Evolutionary conservation across 2,888 invertebrate species (phyloP), one percentile per base, ranked within the genome.

Genomic region (Habroteleia sp.): DNA sequence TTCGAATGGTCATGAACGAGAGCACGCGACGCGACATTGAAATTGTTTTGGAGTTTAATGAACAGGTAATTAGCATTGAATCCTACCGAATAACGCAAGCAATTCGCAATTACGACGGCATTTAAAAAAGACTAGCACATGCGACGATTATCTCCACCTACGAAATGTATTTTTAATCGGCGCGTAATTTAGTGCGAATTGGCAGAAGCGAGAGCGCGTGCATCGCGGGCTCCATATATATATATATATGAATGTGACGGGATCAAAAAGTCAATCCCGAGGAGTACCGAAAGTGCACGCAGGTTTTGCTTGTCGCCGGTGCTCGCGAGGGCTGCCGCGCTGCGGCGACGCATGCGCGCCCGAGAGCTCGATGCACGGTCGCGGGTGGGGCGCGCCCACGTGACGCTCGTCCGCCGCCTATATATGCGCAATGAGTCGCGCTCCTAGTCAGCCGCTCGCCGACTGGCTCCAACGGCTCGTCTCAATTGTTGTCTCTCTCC

Each of bases 361-460:
- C 29, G 20, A 3, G 20, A 1, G 41, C 14, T 14, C 14, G n/a
- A 20, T 25, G 37, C 14, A 5, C n/a, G 25, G 27, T n/a, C 20
- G 42, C 23, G 35, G 35, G 65, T 25, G 65, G 65, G 33, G 29
- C 14, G 1, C 33, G 52, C 33, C 77, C 82, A 83, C 83, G 83
- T 83, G 82, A 81, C 74, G 1, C 14, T 76, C 29, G 54, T 33
- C 74, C 76, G 66, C 56, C 74, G 82, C 82, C 84, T 86, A 86
- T 86, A 86, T 83, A 86, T 85, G 78, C 81, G 78, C 79, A 72
- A 50, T 68, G 76, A 76, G 52, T 58, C 73, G 74, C 54, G 56
- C 74, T 65, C 77, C 52, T 48, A 81, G 78, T 81, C 86, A 85
- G 84, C 85, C 85, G 83, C 82, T 85, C 82, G 79, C 79, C 79